A percentile compares a stretch with the other conserved stretches of the same genome.
Evolutionary conservation across 2,113 vertebrate genomes (phyloP).

Genomic region (Plotosus lineatus): DNA sequence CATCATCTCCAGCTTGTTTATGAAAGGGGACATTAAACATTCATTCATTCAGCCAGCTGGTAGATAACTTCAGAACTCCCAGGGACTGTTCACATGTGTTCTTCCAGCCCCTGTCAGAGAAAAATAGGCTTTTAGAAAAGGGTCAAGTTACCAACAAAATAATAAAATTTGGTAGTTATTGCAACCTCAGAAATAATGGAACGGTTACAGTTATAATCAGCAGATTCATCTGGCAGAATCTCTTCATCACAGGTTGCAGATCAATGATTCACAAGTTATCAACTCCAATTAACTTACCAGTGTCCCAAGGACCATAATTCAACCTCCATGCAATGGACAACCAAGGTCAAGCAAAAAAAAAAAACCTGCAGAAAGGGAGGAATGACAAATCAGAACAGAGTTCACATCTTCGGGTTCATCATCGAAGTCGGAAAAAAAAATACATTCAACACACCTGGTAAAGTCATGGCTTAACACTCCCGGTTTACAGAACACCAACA

Average conservation of each 20-base stretch:
- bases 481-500: background rate
- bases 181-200: conserved; percentile 72
- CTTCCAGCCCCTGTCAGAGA: no score
- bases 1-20: no score
- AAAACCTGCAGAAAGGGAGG: no score
- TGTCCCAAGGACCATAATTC: background rate
- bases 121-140: no score
- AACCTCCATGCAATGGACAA: rapidly evolving
- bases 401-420: no score
- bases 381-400: no score
- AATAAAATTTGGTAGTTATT: no score
- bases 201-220: conserved; percentile 77
- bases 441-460: conserved; percentile 12
- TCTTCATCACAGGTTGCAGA: conserved; percentile 64
- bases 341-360: conserved; percentile 28
- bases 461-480: background rate
- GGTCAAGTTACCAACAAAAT: background rate
- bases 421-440: no score
- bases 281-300: background rate
- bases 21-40: no score
- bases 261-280: background rate
- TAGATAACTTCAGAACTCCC: no score
- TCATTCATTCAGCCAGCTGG: no score
- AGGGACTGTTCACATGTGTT: no score
- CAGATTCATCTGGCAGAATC: conserved; percentile 79